phyloP scores from a whole-genome alignment of 1,140 invertebrate genomes.

The Lutraria rhynchaena region DNA sequence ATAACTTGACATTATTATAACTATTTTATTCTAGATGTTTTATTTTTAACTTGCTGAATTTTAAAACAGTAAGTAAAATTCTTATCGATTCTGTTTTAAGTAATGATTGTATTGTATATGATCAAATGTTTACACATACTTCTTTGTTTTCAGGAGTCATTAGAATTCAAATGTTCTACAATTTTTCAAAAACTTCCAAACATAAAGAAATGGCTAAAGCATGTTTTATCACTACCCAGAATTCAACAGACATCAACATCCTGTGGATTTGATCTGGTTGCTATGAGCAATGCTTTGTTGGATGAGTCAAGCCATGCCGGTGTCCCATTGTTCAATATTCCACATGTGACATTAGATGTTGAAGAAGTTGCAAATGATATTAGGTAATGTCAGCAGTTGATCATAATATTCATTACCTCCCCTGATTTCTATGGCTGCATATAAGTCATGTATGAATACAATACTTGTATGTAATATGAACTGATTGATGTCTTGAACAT shows the following conservation, averaged over 20 bases:
- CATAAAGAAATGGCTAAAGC: conserved; percentile 71
- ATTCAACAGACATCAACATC: conserved; percentile 60
- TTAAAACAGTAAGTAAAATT: no score
- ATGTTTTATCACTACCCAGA: conserved; percentile 69
- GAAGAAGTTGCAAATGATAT: conserved; percentile 56
- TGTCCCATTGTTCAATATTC: conserved; percentile 27
- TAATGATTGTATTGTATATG: no score
- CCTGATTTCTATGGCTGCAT: no score
- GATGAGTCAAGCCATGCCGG: background rate
- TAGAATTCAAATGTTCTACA: conserved; percentile 16
- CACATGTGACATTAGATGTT: conserved; percentile 36
- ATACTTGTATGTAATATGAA: no score
- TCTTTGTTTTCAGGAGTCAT: conserved; percentile 29
- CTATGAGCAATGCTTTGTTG: conserved; percentile 1
- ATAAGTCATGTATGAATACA: no score
- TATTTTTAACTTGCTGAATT: no score
- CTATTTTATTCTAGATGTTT: no score
- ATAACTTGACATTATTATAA: no score
- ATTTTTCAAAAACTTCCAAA: conserved; percentile 58
- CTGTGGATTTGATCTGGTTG: conserved; percentile 65
- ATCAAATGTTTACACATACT: no score
- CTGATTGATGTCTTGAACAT: no score
- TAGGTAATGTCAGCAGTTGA: conserved; percentile 46
- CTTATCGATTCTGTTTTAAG: no score
- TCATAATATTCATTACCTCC: no score